Percentiles rank a stretch among this genome's conserved stretches.
Conservation (phyloP, 2,888 invertebrate genomes). For the Asteroscopus sphinx region DNA sequence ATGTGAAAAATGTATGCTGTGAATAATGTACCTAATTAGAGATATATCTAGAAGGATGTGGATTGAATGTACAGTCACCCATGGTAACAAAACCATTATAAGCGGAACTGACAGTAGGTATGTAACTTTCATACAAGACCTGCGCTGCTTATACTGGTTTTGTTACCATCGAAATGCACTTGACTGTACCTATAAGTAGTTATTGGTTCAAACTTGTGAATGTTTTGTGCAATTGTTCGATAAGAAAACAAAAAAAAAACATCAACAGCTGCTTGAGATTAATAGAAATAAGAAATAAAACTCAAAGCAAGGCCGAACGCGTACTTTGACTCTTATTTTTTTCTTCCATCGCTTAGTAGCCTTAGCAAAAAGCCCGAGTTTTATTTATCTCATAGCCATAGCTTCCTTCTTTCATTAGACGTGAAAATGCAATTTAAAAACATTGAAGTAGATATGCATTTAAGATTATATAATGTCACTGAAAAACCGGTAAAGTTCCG, state of each 20-base stretch:
- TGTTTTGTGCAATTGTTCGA: constrained; percentile 23
- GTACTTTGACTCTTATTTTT: constrained; percentile 14
- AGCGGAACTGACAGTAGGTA: too few species aligned
- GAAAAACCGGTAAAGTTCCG: constrained; percentile 36
- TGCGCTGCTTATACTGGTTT: too few species aligned
- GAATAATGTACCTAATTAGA: constrained; percentile 46
- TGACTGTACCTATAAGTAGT: not conserved
- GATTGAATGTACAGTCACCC: constrained; percentile 9
- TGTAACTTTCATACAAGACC: too few species aligned
- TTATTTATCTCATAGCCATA: constrained; percentile 29
- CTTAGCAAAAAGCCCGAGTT: constrained; percentile 16
- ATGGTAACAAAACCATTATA: too few species aligned
- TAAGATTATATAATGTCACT: constrained; percentile 9
- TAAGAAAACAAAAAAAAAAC: constrained; percentile 29
- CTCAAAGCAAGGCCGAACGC: constrained; percentile 30
- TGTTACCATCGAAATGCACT: too few species aligned
- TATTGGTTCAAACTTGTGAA: constrained; percentile 9
- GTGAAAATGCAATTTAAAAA: not conserved
- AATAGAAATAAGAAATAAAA: constrained; percentile 33
- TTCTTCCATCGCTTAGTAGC: constrained; percentile 7
- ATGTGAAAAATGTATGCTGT: constrained; percentile 40
- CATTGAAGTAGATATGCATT: constrained; percentile 6
- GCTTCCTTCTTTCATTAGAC: constrained; percentile 13
- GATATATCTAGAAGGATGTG: constrained; percentile 18
- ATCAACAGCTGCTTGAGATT: constrained; percentile 9